Evolutionary conservation across 1,140 invertebrate genomes (phyloP), one percentile per base, ranked within the genome.

Genomic region (Cephus cinctus): DNA sequence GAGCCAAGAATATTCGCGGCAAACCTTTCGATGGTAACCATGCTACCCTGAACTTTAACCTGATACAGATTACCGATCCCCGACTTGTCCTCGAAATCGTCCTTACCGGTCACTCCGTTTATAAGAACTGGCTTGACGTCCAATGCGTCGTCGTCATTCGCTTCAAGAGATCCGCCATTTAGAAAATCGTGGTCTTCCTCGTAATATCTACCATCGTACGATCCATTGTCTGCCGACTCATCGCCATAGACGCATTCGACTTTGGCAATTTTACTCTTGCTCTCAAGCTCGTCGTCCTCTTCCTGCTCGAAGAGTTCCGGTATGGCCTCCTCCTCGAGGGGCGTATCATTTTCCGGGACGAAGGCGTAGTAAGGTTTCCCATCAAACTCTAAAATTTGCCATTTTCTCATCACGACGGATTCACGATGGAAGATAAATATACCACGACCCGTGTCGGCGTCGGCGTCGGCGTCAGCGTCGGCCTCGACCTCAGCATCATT

Each of bases 341-440:
- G 67, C 3, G 30, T 39, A 2, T 67, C 69, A 19, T 65, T 66
- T 52, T 73, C 73, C 12, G 75, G 73, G 31, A 77, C 59, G 42
- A 77, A 77, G 1, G 73, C 75, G 45, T 77, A 77, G 59, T 73
- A 77, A 0, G 71, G 71, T 4, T 71, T 74, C 3, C 71, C 75
- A 39, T 77, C 71, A 41, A 76, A 77, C 18, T 77, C 75, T 31
- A 77, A 53, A 27, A 77, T 76, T 45, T 77, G 73, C 75, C 75
- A 77, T 40, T 75, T 76, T 21, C 62, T 65, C 75, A 77, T 77
- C 3, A 73, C 60, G 9, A 77, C 59, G 5, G 73, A 73, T 42
- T 73, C 73, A 32, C 68, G 66, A 20, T 71, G 67, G 54, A 69
- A 72, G 51, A 75, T 63, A 47, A 77, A 77, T 36, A 75, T 59